These are phyloP conservation scores for Sylvicapra grimmia DNA, from an alignment of 2,113 vertebrate genomes.

Conservation along the genomic window DNA sequence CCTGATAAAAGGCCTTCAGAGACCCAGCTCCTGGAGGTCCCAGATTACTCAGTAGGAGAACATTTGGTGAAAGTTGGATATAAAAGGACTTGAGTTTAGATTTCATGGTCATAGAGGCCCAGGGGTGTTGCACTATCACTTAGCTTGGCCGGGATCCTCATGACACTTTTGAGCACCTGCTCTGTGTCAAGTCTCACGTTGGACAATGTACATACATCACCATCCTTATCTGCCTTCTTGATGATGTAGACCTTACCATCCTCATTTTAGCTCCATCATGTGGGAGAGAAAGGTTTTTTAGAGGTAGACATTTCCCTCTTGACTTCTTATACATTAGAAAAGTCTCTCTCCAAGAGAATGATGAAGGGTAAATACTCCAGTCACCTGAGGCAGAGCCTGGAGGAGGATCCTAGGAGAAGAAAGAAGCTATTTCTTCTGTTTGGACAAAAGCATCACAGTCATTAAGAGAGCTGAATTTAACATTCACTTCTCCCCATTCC, in stretches of 20 bases:
- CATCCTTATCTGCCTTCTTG: not conserved
- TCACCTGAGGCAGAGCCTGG: not conserved
- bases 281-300: not conserved
- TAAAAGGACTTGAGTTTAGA: not conserved
- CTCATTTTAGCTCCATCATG: not conserved
- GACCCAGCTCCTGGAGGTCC: not conserved
- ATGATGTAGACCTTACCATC: not conserved
- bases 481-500: not conserved
- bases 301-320: not conserved
- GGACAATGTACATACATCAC: not conserved
- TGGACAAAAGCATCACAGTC: not conserved
- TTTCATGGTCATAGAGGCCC: not conserved
- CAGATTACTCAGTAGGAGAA: not conserved
- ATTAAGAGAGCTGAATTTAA: not conserved
- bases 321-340: not conserved
- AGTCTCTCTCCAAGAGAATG: not conserved
- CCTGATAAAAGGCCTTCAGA: not conserved
- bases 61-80: not conserved
- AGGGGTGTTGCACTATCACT: not conserved
- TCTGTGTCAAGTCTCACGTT: not conserved
- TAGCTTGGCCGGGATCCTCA: not conserved
- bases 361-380: not conserved
- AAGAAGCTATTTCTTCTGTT: not conserved
- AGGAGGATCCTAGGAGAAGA: not conserved
- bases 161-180: not conserved